Conservation (phyloP, 2,797 vertebrate species). For the Pangasius larnaudii region DNA sequence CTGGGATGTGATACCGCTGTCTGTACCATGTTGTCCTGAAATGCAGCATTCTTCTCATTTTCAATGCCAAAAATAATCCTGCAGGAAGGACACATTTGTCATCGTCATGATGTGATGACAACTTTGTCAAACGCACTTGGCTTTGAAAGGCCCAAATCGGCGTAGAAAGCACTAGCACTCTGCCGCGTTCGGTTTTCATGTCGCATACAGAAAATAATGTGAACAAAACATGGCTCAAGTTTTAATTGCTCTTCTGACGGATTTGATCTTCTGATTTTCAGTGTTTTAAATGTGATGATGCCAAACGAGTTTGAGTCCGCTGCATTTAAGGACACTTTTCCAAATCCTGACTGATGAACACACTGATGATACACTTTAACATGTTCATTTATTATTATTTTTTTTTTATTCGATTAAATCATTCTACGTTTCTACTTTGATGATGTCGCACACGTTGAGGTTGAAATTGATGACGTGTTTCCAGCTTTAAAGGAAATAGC, state of each 20-base stretch:
- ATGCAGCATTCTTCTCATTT: neutral
- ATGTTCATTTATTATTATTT: constrained; percentile 40
- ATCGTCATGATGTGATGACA: neutral
- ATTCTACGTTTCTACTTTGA: constrained; percentile 37
- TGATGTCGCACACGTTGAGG: constrained; percentile 65
- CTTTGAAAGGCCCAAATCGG: neutral
- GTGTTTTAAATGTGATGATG: constrained; percentile 48
- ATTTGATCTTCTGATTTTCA: neutral
- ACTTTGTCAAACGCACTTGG: constrained; percentile 24
- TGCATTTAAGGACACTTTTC: constrained; percentile 35
- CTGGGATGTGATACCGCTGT: neutral
- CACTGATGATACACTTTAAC: constrained; percentile 58
- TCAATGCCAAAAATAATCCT: constrained; percentile 20
- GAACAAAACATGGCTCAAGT: constrained; percentile 2
- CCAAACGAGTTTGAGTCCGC: constrained; percentile 47
- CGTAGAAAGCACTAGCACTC: neutral
- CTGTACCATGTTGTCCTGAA: neutral
- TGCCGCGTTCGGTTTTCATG: neutral
- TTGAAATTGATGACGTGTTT: constrained; percentile 66
- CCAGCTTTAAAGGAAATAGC: constrained; percentile 73
- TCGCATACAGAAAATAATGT: neutral
- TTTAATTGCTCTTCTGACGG: neutral
- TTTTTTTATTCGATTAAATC: constrained; percentile 58
- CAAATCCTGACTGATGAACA: constrained; percentile 53
- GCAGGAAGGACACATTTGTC: constrained; percentile 11